Evolutionary conservation across 2,888 invertebrate genomes (phyloP).

Genomic region (Cepaea hortensis): DNA sequence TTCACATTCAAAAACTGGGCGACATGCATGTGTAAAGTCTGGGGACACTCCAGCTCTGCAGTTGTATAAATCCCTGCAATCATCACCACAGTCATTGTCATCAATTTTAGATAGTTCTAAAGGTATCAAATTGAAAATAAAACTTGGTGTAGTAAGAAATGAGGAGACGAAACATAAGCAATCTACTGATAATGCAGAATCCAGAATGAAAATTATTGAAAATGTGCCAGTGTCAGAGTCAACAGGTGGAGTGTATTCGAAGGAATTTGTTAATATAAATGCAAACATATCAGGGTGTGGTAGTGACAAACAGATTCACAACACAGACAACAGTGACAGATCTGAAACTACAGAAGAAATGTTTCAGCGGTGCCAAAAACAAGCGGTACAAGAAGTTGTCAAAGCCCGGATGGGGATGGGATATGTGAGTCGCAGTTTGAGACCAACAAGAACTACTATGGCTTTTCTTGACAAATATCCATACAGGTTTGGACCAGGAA

Average conservation of each 20-base stretch:
- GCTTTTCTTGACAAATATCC: constrained; percentile 37
- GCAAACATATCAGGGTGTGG: not conserved
- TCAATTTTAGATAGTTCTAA: constrained; percentile 30
- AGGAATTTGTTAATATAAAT: not conserved
- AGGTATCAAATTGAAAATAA: constrained; percentile 45
- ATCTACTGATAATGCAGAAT: not conserved
- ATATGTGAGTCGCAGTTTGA: constrained; percentile 39
- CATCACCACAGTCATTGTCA: not conserved
- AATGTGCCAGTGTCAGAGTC: not conserved
- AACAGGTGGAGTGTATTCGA: not conserved
- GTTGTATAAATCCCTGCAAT: not conserved
- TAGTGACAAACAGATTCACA: not conserved
- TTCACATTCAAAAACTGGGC: not conserved
- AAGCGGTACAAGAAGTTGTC: constrained; percentile 38
- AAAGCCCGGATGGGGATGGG: constrained; percentile 46
- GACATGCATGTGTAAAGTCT: not conserved
- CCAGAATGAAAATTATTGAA: not conserved
- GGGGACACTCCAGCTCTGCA: not conserved
- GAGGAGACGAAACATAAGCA: not conserved
- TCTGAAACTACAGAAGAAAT: constrained; percentile 46
- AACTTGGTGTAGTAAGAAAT: constrained; percentile 13
- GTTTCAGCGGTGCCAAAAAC: constrained; percentile 44
- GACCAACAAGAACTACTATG: constrained; percentile 23
- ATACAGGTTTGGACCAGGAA: constrained; percentile 10
- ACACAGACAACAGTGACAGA: not conserved